Percentiles rank a stretch among this genome's conserved stretches.
Conservation (phyloP, 1,140 invertebrate genomes). For the Hylaeus volcanicus region DNA sequence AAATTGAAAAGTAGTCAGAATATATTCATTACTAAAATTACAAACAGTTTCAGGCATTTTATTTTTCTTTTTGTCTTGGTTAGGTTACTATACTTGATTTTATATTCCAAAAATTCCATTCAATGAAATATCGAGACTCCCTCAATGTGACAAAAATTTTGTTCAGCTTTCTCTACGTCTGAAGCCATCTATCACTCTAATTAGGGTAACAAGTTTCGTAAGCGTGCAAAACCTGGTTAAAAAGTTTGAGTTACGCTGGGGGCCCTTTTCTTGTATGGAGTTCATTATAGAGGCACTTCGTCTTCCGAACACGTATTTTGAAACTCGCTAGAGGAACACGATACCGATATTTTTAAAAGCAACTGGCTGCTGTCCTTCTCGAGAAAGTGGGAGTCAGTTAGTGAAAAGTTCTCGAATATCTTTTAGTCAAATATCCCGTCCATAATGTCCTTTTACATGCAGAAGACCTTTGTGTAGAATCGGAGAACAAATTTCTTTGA, state of each 20-base stretch:
- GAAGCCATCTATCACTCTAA: slow-evolving; percentile 11
- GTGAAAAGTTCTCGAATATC: slow-evolving; percentile 39
- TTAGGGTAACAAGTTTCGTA: slow-evolving; percentile 23
- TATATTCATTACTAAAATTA: no score
- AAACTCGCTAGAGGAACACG: slow-evolving; percentile 47
- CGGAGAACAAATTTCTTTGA: background rate
- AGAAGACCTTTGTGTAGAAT: background rate
- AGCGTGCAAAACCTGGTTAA: slow-evolving; percentile 6
- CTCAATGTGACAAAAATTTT: no score
- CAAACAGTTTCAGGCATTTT: no score
- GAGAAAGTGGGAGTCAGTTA: slow-evolving; percentile 32
- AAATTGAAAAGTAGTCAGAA: no score
- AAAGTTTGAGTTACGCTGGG: slow-evolving; percentile 26
- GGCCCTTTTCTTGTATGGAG: slow-evolving; percentile 41
- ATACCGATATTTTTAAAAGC: slow-evolving; percentile 25
- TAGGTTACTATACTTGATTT: no score
- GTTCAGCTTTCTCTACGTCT: background rate
- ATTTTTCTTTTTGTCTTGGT: no score
- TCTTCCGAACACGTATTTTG: slow-evolving; percentile 59
- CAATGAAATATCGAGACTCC: no score
- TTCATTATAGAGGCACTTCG: slow-evolving; percentile 51
- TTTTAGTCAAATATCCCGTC: background rate
- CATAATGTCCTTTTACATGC: background rate
- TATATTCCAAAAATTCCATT: no score
- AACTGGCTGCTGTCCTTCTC: slow-evolving; percentile 33